phyloP scores from a whole-genome alignment of 2,113 vertebrate species.

The Brachypodius melanocephalos region DNA sequence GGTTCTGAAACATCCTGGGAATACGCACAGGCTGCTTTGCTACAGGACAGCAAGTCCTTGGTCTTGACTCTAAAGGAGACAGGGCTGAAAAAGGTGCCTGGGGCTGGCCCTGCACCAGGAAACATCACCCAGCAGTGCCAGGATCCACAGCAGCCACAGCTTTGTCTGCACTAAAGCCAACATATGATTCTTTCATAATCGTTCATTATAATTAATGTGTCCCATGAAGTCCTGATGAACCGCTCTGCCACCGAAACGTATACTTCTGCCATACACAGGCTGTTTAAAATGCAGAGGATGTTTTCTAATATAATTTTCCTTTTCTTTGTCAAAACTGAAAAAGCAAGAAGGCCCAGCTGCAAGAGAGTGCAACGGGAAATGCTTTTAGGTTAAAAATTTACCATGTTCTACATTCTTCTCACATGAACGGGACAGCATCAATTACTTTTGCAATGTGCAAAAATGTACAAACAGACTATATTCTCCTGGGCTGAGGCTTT shows the following conservation, averaged over 20 bases:
- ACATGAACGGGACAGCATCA: background rate
- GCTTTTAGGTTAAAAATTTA: background rate
- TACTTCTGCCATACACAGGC: background rate
- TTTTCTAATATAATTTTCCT: background rate
- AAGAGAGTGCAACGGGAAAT: background rate
- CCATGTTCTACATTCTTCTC: background rate
- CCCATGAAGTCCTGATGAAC: background rate
- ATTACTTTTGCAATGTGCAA: background rate
- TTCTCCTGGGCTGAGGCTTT: slow-evolving; percentile 44
- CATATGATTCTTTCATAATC: background rate
- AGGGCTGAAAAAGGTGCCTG: background rate
- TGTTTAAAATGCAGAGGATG: background rate
- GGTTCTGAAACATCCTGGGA: background rate
- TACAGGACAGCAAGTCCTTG: background rate
- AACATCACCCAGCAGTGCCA: background rate
- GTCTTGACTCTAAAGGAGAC: background rate
- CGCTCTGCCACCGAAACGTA: background rate
- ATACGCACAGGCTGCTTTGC: background rate
- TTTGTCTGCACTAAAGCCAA: background rate
- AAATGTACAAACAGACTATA: slow-evolving; percentile 20
- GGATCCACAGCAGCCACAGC: background rate
- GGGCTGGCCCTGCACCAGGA: no score
- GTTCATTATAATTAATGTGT: background rate
- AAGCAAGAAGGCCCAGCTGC: background rate
- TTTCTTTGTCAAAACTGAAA: background rate